Conservation (phyloP, 2,888 invertebrate species). For the Rhagophthalmus giganteus region DNA sequence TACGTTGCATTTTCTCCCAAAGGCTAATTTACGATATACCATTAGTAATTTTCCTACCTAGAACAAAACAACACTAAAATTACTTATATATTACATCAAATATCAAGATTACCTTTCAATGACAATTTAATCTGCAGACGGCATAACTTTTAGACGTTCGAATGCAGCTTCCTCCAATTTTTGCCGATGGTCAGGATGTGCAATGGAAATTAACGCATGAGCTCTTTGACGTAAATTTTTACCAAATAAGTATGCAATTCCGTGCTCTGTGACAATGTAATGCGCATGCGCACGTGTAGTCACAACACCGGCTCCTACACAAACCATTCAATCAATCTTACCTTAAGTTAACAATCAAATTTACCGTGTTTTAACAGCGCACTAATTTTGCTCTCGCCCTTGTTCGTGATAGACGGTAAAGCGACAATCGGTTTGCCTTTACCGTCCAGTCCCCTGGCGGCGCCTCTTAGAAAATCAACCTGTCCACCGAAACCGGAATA, state of each 20-base stretch:
- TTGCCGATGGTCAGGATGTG: slow-evolving; percentile 88
- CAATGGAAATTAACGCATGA: slow-evolving; percentile 82
- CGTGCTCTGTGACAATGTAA: slow-evolving; percentile 91
- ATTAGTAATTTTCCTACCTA: too few species aligned
- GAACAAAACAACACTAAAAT: too few species aligned
- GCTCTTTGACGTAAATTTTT: slow-evolving; percentile 88
- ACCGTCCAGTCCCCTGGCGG: slow-evolving; percentile 82
- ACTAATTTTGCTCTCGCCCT: slow-evolving; percentile 82
- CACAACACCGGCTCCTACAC: slow-evolving; percentile 95
- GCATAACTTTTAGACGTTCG: slow-evolving; percentile 80
- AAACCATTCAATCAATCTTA: too few species aligned
- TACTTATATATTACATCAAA: too few species aligned
- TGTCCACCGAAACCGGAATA: slow-evolving; percentile 91
- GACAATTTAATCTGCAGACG: slow-evolving; percentile 57
- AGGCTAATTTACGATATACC: too few species aligned
- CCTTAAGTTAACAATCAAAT: too few species aligned
- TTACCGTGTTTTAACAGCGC: slow-evolving; percentile 81
- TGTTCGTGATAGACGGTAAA: slow-evolving; percentile 76
- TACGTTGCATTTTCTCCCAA: too few species aligned
- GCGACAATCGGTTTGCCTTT: slow-evolving; percentile 91
- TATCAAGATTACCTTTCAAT: too few species aligned
- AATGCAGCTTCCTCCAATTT: slow-evolving; percentile 84
- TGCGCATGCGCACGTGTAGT: slow-evolving; percentile 90
- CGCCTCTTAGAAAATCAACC: slow-evolving; percentile 91
- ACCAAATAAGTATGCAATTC: slow-evolving; percentile 88